Percentiles rank a stretch among this genome's conserved stretches.
Conservation (phyloP, 2,888 invertebrate species). For the Macrophya annulata region DNA sequence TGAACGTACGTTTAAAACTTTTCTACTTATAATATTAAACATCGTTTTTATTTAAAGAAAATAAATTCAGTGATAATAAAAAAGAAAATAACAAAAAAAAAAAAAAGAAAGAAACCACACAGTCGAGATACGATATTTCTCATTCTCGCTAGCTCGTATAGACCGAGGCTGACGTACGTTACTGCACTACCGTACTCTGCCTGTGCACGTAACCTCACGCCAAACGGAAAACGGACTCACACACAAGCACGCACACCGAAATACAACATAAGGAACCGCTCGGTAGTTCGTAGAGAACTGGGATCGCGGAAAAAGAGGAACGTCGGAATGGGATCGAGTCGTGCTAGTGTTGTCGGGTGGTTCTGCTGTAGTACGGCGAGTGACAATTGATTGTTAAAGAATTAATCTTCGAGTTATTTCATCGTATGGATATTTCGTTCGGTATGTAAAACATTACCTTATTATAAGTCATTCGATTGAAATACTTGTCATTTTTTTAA, state of each 20-base stretch:
- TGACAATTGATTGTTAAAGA: slow-evolving; percentile 53
- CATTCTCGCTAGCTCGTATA: too few species aligned
- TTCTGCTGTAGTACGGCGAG: slow-evolving; percentile 38
- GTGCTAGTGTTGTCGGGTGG: slow-evolving; percentile 54
- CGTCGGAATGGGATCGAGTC: slow-evolving; percentile 44
- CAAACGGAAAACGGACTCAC: neutral
- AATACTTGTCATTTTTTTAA: neutral
- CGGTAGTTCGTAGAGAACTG: neutral
- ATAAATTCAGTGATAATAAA: too few species aligned
- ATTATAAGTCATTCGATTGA: neutral
- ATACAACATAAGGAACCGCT: neutral
- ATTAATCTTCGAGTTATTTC: slow-evolving; percentile 17
- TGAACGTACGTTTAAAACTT: too few species aligned
- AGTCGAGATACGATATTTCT: too few species aligned
- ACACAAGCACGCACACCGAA: neutral
- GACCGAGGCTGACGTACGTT: too few species aligned
- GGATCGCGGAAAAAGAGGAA: slow-evolving; percentile 36
- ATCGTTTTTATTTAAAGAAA: too few species aligned
- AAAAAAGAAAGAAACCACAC: too few species aligned
- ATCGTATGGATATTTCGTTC: slow-evolving; percentile 13
- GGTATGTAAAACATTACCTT: too few species aligned
- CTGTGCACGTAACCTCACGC: neutral
- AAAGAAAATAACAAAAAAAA: too few species aligned
- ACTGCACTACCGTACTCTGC: too few species aligned
- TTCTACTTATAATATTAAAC: too few species aligned